Evolutionary conservation across 2,797 vertebrate genomes (phyloP).

Genomic region (Sorex maritimensis): DNA sequence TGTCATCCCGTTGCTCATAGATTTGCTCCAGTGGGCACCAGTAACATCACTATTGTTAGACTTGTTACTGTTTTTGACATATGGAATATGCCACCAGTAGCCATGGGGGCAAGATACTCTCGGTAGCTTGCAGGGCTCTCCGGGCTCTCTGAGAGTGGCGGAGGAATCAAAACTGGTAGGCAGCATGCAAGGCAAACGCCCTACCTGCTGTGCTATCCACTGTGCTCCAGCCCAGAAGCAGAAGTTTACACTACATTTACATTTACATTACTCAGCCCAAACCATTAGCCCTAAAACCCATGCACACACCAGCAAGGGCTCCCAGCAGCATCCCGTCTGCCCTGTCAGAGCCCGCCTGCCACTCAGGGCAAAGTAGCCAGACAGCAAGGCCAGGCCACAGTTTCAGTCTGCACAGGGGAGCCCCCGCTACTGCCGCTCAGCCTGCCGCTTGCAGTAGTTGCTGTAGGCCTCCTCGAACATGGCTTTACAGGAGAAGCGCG

Average conservation of each 20-base stretch:
- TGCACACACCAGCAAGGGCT: conserved; percentile 56
- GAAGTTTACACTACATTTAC: neutral
- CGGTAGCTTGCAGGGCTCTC: no score
- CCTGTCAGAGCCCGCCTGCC: conserved; percentile 13
- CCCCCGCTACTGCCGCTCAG: conserved; percentile 83
- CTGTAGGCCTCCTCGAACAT: conserved; percentile 95
- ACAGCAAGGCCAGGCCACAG: neutral
- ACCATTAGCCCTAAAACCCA: neutral
- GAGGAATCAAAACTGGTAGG: no score
- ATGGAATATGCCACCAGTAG: no score
- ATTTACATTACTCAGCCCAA: neutral
- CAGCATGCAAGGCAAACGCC: no score
- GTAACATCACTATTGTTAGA: no score
- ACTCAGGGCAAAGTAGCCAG: neutral
- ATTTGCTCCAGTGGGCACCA: no score
- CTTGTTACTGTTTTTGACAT: no score
- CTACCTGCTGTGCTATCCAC: no score
- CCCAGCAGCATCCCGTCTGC: neutral
- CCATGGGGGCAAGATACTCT: no score
- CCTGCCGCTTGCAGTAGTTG: conserved; percentile 94
- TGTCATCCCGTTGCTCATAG: no score
- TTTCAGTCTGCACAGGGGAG: neutral
- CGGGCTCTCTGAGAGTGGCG: no score
- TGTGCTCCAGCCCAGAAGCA: no score
- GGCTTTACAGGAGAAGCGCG: conserved; percentile 94